Evolutionary conservation across 2,888 invertebrate species (phyloP), one percentile per base, ranked within the genome.

Genomic region (Tiliacea aurago): DNA sequence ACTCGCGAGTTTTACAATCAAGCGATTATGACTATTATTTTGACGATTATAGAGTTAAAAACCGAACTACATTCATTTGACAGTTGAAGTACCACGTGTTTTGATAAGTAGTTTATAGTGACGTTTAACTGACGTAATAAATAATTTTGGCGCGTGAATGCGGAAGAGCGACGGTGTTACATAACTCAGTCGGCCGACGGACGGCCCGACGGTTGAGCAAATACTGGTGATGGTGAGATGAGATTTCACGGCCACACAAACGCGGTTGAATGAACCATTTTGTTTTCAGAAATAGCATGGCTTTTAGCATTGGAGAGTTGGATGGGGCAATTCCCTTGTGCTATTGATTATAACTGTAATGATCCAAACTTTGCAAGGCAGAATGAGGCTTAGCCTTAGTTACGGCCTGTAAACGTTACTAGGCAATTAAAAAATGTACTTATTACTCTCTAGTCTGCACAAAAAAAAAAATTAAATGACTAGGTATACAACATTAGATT

Each of bases 111-210:
- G 28, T 28, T 28, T 28, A n/a, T n/a, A 28, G 28, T 28, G 28
- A 28, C 28, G 28, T 28, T 28, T 28, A 28, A 28, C 28, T 28
- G 83, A 86, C 81, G 86, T 81, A 63, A 68, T 5, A 20, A 66
- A 58, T 55, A 63, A 51, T 79, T 80, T 81, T 85, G 80, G 83
- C 87, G 81, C 76, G 80, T 73, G 66, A 76, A 78, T 63, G 20
- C 78, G 81, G 80, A 82, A 76, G 64, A 73, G 1, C 1, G 28
- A 3, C 33, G 6, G n/a, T 18, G 58, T 78, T 61, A 73, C 56
- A 73, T 76, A 81, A 78, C 64, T 41, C 43, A 45, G 73, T 67
- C 55, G 43, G n/a, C n/a, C n/a, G n/a, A n/a, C n/a, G n/a, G n/a
- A 67, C 59, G n/a, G 51, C 72, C 49, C 75, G 56, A 20, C 61